Conservation (phyloP, 2,888 invertebrate genomes). For the Ferdinandea cuprea region DNA sequence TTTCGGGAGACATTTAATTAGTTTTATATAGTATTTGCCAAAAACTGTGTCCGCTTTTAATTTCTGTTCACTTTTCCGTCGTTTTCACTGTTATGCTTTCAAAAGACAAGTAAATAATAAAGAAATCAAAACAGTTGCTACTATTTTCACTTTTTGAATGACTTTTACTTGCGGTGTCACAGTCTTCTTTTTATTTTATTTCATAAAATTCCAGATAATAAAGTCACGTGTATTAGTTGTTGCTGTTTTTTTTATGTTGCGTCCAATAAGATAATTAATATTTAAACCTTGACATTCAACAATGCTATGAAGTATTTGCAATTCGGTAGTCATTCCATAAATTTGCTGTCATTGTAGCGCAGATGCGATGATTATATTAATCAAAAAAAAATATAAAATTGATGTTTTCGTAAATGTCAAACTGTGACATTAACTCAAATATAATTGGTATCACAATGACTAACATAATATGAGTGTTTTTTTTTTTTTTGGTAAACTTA, state of each 20-base stretch:
- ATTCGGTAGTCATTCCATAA: constrained; percentile 15
- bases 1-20: constrained; percentile 10
- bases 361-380: constrained; percentile 8
- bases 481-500: not conserved
- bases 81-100: constrained; percentile 7
- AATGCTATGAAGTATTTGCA: not conserved
- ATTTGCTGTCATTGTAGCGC: constrained; percentile 8
- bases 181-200: not conserved
- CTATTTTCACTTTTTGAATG: constrained; percentile 3
- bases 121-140: constrained; percentile 1
- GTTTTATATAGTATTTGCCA: not conserved
- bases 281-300: constrained; percentile 16
- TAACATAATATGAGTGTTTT: constrained; percentile 28
- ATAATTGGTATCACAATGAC: constrained; percentile 3
- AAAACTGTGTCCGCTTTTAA: not conserved
- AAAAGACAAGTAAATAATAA: constrained; percentile 13
- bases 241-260: no score
- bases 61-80: not conserved
- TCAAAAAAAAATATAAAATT: constrained; percentile 5
- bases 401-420: constrained; percentile 3
- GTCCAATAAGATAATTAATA: not conserved
- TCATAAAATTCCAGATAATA: not conserved
- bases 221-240: no score
- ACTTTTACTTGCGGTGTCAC: constrained; percentile 4
- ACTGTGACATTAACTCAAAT: not conserved